Evolutionary conservation across 2,888 invertebrate species (phyloP).

Genomic region (Drosophila setosimentum): DNA sequence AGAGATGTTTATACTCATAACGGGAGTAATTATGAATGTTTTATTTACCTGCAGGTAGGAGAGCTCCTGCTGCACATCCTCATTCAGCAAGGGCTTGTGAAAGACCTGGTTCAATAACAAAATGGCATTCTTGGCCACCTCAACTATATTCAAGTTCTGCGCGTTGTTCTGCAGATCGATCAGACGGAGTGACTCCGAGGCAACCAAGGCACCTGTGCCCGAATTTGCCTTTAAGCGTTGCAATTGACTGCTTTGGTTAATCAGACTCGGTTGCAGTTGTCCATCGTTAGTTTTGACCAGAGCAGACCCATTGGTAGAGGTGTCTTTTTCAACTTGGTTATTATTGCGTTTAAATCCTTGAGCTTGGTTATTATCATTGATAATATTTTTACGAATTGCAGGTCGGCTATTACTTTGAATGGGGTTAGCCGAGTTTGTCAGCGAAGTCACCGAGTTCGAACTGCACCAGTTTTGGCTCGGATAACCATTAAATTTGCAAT

Average conservation of each 20-base stretch:
- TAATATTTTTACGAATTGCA: too few relatives aligned
- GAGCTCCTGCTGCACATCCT: conserved; percentile 76
- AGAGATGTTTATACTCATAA: not conserved
- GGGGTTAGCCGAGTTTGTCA: not conserved
- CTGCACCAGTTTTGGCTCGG: not conserved
- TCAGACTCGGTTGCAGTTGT: not conserved
- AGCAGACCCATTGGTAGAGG: not conserved
- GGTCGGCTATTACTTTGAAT: not conserved
- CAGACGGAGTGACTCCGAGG: conserved; percentile 19
- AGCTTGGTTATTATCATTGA: not conserved
- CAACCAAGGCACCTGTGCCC: not conserved
- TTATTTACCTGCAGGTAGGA: conserved; percentile 73
- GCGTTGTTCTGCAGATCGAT: conserved; percentile 30
- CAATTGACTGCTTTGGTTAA: not conserved
- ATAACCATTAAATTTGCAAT: not conserved
- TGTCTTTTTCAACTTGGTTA: not conserved
- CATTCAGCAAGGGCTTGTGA: conserved; percentile 71
- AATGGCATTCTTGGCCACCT: conserved; percentile 50
- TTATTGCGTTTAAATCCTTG: not conserved
- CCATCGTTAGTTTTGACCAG: not conserved
- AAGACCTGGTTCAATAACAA: conserved; percentile 61
- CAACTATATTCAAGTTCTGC: not conserved
- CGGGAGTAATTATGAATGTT: not conserved
- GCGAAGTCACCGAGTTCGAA: not conserved
- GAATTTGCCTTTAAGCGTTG: not conserved